Evolutionary conservation across 2,113 vertebrate genomes (phyloP).

Genomic region (Rhadina sibilatrix): DNA sequence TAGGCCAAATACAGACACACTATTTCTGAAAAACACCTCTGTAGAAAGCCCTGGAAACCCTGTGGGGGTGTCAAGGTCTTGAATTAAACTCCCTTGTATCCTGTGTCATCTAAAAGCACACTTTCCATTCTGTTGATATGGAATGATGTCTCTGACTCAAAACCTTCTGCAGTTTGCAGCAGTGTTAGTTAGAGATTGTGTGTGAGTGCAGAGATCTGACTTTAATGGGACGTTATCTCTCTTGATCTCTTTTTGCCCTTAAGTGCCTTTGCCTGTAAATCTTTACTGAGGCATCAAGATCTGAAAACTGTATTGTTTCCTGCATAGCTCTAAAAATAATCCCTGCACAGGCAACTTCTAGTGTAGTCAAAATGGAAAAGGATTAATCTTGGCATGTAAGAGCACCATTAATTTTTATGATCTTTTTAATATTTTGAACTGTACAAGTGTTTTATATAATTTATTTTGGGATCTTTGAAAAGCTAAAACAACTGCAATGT

Average conservation of each 20-base stretch:
- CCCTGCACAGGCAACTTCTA: neutral
- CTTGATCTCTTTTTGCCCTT: neutral
- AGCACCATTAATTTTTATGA: neutral
- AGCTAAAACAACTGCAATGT: neutral
- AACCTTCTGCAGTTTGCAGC: neutral
- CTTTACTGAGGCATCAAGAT: neutral
- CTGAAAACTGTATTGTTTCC: neutral
- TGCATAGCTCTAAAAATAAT: neutral
- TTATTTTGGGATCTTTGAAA: neutral
- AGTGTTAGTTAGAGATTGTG: neutral
- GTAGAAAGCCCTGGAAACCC: neutral
- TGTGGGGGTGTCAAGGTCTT: neutral
- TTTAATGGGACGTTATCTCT: neutral
- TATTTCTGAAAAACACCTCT: neutral
- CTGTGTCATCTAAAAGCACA: neutral
- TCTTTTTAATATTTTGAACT: neutral
- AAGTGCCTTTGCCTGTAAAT: neutral
- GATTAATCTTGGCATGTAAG: neutral
- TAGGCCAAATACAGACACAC: neutral
- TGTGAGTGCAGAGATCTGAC: neutral
- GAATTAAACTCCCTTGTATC: neutral
- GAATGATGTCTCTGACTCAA: neutral
- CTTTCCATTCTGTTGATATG: neutral
- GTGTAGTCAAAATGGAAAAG: neutral
- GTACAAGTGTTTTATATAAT: neutral